phyloP scores from a whole-genome alignment of 37 sponge, comb jelly and placozoan genomes.

The Geodia barretti region DNA sequence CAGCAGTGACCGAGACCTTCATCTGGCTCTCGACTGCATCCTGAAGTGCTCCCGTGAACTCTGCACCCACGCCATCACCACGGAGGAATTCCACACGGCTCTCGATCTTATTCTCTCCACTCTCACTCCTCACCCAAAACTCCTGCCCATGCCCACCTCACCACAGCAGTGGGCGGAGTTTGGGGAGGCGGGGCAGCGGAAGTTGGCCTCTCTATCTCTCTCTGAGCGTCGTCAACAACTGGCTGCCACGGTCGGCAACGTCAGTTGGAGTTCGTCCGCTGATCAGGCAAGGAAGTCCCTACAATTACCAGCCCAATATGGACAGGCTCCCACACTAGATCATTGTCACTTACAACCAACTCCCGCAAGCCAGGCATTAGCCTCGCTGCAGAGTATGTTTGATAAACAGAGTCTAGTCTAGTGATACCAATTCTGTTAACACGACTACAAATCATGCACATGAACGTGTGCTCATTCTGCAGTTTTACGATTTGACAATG shows the following conservation, averaged over 20 bases:
- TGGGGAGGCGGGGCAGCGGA: background rate
- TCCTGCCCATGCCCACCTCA: background rate
- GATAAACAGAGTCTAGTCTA: too few species aligned
- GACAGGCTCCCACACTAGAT: too few species aligned
- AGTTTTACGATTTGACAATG: too few species aligned
- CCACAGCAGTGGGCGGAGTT: background rate
- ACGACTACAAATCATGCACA: too few species aligned
- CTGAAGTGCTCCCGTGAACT: conserved; percentile 19
- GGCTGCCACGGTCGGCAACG: background rate
- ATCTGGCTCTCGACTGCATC: conserved; percentile 27
- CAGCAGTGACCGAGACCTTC: conserved; percentile 10
- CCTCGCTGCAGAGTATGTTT: too few species aligned
- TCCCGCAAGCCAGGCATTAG: too few species aligned
- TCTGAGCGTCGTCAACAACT: background rate
- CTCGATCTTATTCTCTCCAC: conserved; percentile 15
- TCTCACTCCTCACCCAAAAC: background rate
- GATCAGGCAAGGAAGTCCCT: too few species aligned
- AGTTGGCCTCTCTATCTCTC: background rate
- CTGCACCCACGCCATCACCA: conserved; percentile 7
- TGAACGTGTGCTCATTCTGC: too few species aligned
- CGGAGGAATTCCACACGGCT: conserved; percentile 15
- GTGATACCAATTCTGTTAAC: too few species aligned
- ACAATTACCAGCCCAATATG: too few species aligned
- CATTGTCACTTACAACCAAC: too few species aligned
- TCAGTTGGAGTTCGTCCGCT: too few species aligned